A percentile compares a stretch with the other conserved stretches of the same genome.
Conservation (phyloP, 2,888 invertebrate species). For the Ctenicera cuprea region DNA sequence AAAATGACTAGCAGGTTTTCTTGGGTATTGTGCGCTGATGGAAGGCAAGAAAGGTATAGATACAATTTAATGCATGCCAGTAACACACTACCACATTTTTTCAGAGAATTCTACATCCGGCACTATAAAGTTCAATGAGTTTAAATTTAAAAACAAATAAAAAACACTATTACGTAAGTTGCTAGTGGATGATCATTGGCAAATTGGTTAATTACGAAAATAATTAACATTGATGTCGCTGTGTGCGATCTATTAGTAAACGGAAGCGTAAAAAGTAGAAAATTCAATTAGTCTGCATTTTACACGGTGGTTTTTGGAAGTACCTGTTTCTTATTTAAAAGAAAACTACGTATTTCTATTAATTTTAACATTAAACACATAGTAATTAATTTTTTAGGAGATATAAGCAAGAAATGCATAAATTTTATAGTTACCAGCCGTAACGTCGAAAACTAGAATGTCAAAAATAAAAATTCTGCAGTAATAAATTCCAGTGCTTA, state of each 20-base stretch:
- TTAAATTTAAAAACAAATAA: background rate
- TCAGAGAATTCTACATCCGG: too few relatives aligned
- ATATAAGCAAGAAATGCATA: too few relatives aligned
- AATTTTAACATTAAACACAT: background rate
- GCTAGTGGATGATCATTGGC: too few relatives aligned
- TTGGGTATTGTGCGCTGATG: slow-evolving; percentile 36
- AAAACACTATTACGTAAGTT: too few relatives aligned
- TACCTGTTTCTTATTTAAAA: background rate
- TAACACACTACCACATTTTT: slow-evolving; percentile 6
- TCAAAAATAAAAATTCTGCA: too few relatives aligned
- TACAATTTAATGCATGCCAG: slow-evolving; percentile 26
- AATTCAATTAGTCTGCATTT: slow-evolving; percentile 20
- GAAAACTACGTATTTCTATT: background rate
- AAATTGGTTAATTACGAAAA: too few relatives aligned
- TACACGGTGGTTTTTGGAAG: slow-evolving; percentile 8
- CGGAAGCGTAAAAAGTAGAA: slow-evolving; percentile 5
- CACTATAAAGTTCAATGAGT: background rate
- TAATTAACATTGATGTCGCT: background rate
- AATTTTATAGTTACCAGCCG: too few relatives aligned
- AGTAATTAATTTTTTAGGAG: slow-evolving; percentile 9
- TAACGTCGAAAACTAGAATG: too few relatives aligned
- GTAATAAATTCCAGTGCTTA: too few relatives aligned
- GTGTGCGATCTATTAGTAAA: background rate
- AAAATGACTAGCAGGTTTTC: slow-evolving; percentile 52
- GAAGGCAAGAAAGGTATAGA: slow-evolving; percentile 34